Base-by-base conservation (phyloP, 1,140 invertebrate species). In the Oppia nitens region DNA sequence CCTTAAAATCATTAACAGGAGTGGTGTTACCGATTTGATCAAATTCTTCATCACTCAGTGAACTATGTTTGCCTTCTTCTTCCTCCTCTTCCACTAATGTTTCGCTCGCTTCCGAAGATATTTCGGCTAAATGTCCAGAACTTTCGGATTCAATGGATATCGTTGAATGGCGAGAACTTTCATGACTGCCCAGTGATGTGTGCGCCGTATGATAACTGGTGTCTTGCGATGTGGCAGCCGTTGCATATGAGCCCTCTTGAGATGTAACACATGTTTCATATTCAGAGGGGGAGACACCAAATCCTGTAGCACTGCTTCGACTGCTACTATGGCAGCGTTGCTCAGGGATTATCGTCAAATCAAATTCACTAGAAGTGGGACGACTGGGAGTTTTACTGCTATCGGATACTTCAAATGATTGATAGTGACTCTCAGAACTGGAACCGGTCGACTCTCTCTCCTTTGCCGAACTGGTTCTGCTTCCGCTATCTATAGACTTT, bases 191-290 rank as follows among this genome's bases (percentile, higher is more conserved):
- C 50, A 66, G 56, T 20, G 62, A 66, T 63, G 84, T 85, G 2
- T 81, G 79, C 6, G 87, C 87, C 51, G 86, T 90, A 17, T 82
- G 80, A 69, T 87, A 91, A 3, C 84, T 85, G 25, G 79, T 71
- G 60, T 86, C 84, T 63, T 85, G 76, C 9, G 83, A 85, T 62
- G 81, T 83, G 48, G 81, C 80, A 12, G 85, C 86, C 52, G 85
- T 89, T 14, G 82, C 80, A 68, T 85, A 89, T 14, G 84, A 85
- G 45, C 79, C 71, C 60, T 86, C 84, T 63, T 85, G 77, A 12
- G 84, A 85, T 62, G 81, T 84, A 45, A 83, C 68, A 23, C 87
- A 87, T 6, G 86, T 89, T 68, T 91, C 87, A 69, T 91, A 93
- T 67, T 93, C 89, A 2, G 81, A 78, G 64, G 82, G 70, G 3